These are phyloP conservation scores for Oxytorus armatus DNA, from an alignment of 2,888 invertebrate genomes.

Conservation along the genomic window DNA sequence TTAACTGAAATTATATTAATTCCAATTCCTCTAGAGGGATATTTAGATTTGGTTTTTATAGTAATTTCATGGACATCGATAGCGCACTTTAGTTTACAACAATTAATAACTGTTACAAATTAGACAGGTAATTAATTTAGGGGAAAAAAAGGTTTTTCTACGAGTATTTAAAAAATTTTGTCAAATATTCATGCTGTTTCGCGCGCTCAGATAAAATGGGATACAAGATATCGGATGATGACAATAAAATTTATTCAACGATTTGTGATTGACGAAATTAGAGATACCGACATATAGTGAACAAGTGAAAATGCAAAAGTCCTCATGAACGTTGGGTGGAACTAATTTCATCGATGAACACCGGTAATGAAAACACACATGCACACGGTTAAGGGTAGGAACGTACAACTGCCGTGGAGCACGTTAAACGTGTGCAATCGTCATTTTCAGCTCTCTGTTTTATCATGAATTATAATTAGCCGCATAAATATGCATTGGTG, in stretches of 20 bases:
- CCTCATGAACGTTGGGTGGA: neutral
- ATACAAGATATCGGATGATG: too few species aligned
- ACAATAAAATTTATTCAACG: neutral
- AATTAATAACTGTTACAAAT: neutral
- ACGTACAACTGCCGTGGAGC: slow-evolving; percentile 35
- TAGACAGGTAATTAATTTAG: too few species aligned
- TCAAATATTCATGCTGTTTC: too few species aligned
- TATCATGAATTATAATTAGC: slow-evolving; percentile 84
- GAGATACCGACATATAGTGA: neutral
- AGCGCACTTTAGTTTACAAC: neutral
- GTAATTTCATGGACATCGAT: neutral
- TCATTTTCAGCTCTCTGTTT: slow-evolving; percentile 79
- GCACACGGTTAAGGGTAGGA: slow-evolving; percentile 21
- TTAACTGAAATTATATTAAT: slow-evolving; percentile 45
- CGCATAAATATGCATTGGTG: slow-evolving; percentile 83
- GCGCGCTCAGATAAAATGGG: too few species aligned
- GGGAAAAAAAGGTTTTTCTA: too few species aligned
- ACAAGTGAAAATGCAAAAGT: slow-evolving; percentile 28
- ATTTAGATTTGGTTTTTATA: neutral
- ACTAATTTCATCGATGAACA: slow-evolving; percentile 26
- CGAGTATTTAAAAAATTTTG: too few species aligned
- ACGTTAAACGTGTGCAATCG: slow-evolving; percentile 75
- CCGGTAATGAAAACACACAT: neutral
- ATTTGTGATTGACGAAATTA: neutral
- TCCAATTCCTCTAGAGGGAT: neutral